Conservation (phyloP, 2,797 vertebrate genomes). For the Sylvilagus floridanus region DNA sequence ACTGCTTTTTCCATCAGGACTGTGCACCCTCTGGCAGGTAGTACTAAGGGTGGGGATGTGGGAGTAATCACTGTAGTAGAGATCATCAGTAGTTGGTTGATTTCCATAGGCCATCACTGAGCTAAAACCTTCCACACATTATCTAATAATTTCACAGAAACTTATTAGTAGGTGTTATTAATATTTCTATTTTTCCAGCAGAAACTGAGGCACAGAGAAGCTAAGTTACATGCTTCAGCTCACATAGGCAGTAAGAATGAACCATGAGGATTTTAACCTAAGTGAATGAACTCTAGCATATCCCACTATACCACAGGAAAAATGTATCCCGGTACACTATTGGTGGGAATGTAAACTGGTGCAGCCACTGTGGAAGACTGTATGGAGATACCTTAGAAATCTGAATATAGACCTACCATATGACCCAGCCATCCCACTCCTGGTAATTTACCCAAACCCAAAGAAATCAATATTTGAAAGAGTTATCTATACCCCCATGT, state of each 20-base stretch:
- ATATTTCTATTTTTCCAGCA: constrained; percentile 13
- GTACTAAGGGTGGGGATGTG: no score
- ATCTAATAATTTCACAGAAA: not conserved
- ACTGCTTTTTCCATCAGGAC: not conserved
- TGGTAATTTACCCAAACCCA: no score
- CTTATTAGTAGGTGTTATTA: not conserved
- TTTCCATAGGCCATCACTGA: not conserved
- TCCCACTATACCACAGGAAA: no score
- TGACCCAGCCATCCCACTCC: no score
- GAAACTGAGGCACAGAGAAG: not conserved
- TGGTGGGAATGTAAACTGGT: no score
- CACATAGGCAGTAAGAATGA: not conserved
- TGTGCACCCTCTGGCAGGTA: no score
- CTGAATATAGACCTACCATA: no score
- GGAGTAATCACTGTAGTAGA: not conserved
- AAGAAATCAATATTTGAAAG: no score
- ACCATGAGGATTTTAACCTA: not conserved
- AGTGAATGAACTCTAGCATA: not conserved
- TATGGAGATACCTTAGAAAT: no score
- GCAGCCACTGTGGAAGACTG: no score
- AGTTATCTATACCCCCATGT: no score
- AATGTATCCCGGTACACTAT: no score
- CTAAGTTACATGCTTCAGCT: not conserved
- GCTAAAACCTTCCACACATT: not conserved
- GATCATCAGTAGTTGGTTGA: not conserved